A percentile compares a stretch with the other conserved stretches of the same genome.
Conservation (phyloP, 92 coral and sea anemone genomes). For the Chrysogorgia sp. region DNA sequence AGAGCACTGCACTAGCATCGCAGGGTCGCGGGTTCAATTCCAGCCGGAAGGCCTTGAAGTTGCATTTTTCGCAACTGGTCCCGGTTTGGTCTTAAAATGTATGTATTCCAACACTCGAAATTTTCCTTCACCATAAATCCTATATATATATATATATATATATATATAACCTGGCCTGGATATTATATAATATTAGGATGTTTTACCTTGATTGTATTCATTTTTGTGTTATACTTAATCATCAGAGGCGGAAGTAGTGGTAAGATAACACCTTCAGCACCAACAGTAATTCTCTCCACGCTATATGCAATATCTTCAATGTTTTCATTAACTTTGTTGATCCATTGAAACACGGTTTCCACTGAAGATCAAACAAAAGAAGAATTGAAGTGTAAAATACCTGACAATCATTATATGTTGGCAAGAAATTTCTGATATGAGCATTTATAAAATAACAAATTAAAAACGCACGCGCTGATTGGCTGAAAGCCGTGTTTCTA, state of each 20-base stretch:
- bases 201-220: conserved; percentile 41
- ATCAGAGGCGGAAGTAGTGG: conserved; percentile 25
- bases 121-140: too few relatives aligned
- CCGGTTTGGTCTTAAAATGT: too few relatives aligned
- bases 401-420: neutral
- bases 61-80: too few relatives aligned
- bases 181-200: neutral
- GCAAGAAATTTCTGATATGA: neutral
- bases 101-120: too few relatives aligned
- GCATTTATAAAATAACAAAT: too few relatives aligned
- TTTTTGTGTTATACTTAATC: conserved; percentile 27
- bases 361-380: neutral
- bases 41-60: too few relatives aligned
- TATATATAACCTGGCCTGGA: neutral
- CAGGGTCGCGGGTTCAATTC: too few relatives aligned
- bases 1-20: too few relatives aligned
- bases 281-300: conserved; percentile 33
- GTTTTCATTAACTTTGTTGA: conserved; percentile 37
- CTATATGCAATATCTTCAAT: conserved; percentile 39
- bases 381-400: neutral
- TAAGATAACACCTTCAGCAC: neutral
- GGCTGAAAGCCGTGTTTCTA: too few relatives aligned
- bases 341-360: conserved; percentile 30
- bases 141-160: too few relatives aligned
- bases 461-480: too few relatives aligned